These are phyloP conservation scores for human (Homo sapiens) DNA, from an alignment of 2,113 vertebrate species.

Conservation along the genomic window GRCh38 chr18:43412001-43412500, in stretches of 20 bases:
- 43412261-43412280: neutral
- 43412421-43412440: neutral
- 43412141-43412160: neutral
- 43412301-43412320: neutral
- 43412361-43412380: neutral
- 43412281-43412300: neutral
- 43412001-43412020: neutral
- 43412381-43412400: neutral
- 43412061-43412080: neutral
- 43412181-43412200: neutral
- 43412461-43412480: neutral
- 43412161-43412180: neutral
- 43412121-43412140: neutral
- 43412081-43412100: neutral
- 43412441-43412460: neutral
- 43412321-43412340: neutral
- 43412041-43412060: neutral
- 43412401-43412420: neutral
- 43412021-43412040: neutral
- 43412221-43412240: neutral
- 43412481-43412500: neutral
- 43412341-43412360: neutral
- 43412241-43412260: neutral
- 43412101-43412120: neutral
- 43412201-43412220: neutral